Percentiles rank a stretch among this genome's conserved stretches.
These are phyloP conservation scores for Acleris literana DNA, from an alignment of 2,888 invertebrate species.

Conservation along the genomic window DNA sequence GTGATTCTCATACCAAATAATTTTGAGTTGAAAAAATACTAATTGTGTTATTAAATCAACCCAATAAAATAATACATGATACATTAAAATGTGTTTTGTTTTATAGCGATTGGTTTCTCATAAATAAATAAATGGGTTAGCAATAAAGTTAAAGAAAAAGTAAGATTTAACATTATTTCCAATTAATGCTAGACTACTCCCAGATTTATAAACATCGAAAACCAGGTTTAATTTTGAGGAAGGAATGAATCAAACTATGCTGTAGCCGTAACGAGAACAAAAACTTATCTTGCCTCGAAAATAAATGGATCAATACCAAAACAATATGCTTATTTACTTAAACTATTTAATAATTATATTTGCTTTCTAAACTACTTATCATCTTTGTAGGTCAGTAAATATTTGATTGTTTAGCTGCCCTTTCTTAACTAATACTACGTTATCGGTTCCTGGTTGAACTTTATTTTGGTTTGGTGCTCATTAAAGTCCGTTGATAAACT, in stretches of 20 bases:
- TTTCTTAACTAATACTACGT: slow-evolving; percentile 52
- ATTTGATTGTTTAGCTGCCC: slow-evolving; percentile 54
- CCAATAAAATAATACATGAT: too few species aligned
- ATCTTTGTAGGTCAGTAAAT: slow-evolving; percentile 72
- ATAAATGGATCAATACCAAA: slow-evolving; percentile 73
- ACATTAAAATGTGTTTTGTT: too few species aligned
- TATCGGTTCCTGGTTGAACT: slow-evolving; percentile 43
- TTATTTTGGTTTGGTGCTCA: slow-evolving; percentile 6
- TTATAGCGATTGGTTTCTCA: too few species aligned
- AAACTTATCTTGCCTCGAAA: slow-evolving; percentile 1
- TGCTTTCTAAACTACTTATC: slow-evolving; percentile 79
- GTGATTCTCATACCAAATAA: too few species aligned
- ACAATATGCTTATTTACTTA: slow-evolving; percentile 69
- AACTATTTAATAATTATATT: slow-evolving; percentile 72
- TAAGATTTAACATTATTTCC: too few species aligned
- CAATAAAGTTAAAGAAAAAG: too few species aligned
- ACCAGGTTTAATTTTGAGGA: neutral
- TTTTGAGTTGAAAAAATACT: too few species aligned
- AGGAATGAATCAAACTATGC: neutral
- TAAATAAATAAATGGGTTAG: too few species aligned
- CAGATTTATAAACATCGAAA: too few species aligned
- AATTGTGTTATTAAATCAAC: too few species aligned
- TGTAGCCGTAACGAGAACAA: neutral
- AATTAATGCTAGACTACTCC: too few species aligned
- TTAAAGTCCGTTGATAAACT: slow-evolving; percentile 19